phyloP scores from a whole-genome alignment of 2,113 vertebrate genomes.

The Dissostichus mawsoni region DNA sequence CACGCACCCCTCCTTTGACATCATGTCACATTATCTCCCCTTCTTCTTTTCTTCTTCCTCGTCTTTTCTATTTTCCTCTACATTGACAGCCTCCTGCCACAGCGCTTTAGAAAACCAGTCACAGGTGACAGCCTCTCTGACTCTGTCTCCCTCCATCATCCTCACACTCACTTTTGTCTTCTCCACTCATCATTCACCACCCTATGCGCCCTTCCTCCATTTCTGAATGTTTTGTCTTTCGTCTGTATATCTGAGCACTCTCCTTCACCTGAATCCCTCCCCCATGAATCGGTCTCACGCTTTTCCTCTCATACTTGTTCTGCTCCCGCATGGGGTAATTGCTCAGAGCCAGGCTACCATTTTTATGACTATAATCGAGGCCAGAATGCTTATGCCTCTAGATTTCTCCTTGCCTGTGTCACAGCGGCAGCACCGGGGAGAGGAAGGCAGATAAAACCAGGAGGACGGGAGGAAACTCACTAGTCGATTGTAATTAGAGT shows the following conservation, averaged over 20 bases:
- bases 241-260: slow-evolving; percentile 57
- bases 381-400: slow-evolving; percentile 76
- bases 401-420: slow-evolving; percentile 76
- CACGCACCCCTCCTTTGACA: slow-evolving; percentile 52
- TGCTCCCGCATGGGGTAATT: slow-evolving; percentile 76
- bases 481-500: slow-evolving; percentile 77
- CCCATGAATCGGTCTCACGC: slow-evolving; percentile 47
- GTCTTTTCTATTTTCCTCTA: slow-evolving; percentile 52
- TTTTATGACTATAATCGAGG: slow-evolving; percentile 80
- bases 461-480: slow-evolving; percentile 71
- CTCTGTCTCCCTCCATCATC: slow-evolving; percentile 49
- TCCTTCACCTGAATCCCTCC: slow-evolving; percentile 72
- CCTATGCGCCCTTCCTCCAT: slow-evolving; percentile 3
- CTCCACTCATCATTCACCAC: slow-evolving; percentile 29
- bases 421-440: slow-evolving; percentile 52
- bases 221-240: slow-evolving; percentile 53
- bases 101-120: slow-evolving; percentile 60
- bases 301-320: slow-evolving; percentile 44
- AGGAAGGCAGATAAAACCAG: slow-evolving; percentile 69
- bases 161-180: slow-evolving; percentile 54
- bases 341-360: slow-evolving; percentile 70
- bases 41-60: slow-evolving; percentile 37
- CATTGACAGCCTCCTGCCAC: slow-evolving; percentile 65
- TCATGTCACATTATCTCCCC: slow-evolving; percentile 64
- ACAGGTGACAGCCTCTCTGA: slow-evolving; percentile 68